These are phyloP conservation scores for Mormyrus lacerda DNA, from an alignment of 2,113 vertebrate genomes.

Conservation along the genomic window DNA sequence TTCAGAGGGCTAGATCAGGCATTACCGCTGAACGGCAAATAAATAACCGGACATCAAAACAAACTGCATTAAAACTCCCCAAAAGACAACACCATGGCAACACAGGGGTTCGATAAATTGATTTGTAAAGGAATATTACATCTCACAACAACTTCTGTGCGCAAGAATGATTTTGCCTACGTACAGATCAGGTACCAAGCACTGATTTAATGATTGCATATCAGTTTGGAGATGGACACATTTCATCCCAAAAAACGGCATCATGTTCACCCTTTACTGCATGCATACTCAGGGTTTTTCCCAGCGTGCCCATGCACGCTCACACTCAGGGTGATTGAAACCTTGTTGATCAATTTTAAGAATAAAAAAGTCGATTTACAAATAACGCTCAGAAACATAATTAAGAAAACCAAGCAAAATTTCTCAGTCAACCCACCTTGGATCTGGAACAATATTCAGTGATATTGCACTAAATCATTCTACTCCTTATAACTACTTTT, in stretches of 20 bases:
- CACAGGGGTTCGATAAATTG: neutral
- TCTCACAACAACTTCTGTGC: neutral
- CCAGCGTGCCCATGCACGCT: conserved; percentile 53
- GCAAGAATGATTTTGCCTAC: neutral
- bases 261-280: conserved; percentile 34
- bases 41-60: neutral
- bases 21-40: neutral
- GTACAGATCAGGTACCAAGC: neutral
- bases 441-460: conserved; percentile 35
- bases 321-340: conserved; percentile 17
- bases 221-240: neutral
- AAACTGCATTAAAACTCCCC: neutral
- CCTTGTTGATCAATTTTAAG: conserved; percentile 10
- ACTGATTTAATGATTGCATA: neutral
- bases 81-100: neutral
- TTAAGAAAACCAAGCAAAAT: conserved; percentile 12
- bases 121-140: neutral
- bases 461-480: conserved; percentile 51
- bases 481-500: conserved; percentile 26
- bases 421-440: conserved; percentile 44
- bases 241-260: neutral
- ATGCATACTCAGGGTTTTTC: conserved; percentile 38
- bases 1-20: neutral
- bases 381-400: neutral
- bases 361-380: conserved; percentile 2